Base-by-base conservation (phyloP, 2,888 invertebrate genomes). In the Xestia c-nigrum region DNA sequence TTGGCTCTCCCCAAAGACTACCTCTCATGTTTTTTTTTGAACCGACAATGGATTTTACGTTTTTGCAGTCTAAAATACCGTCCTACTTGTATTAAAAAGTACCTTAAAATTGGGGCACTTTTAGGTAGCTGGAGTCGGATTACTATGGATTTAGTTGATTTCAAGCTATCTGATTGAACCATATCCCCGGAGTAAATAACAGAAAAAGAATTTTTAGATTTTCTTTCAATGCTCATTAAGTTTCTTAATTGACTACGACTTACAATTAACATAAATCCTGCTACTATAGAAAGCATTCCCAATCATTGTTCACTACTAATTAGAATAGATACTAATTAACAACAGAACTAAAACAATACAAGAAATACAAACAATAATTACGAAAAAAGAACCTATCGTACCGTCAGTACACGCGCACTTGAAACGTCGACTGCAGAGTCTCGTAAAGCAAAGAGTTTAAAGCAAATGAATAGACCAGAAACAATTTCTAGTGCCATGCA, bases 401-500 rank as follows among this genome's bases (percentile, higher is more conserved):
- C 55, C 5, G 3, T 5, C 31, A 0, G 55, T 12, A 7, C 70
- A 46, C 63, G 55, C 9, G 14, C 72, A 46, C 65, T 83, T 52
- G 57, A 85, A 9, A n/a, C n/a, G 52, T 74, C 71, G 46, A 63
- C 57, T 38, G 50, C 67, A 68, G 40, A 59, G 59, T 19, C 64
- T 69, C 61, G 47, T 64, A 61, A 64, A 43, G 43, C 70, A 69
- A 80, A 73, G 76, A 72, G 72, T 85, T 85, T 77, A 63, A 85
- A 85, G 72, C 47, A n/a, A 85, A 57, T 77, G 77, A 74, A 72
- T 65, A 81, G 24, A n/a, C 59, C 43, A 71, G 57, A 74, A 66
- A 84, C 59, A 84, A 74, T 78, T 69, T 69, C 19, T 71, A 66
- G 83, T 78, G 31, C 16, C 38, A 63, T 21, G 61, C 38, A 16